Evolutionary conservation across 2,797 vertebrate genomes (phyloP), one percentile per base, ranked within the genome.

Genomic region (Momotus momota): DNA sequence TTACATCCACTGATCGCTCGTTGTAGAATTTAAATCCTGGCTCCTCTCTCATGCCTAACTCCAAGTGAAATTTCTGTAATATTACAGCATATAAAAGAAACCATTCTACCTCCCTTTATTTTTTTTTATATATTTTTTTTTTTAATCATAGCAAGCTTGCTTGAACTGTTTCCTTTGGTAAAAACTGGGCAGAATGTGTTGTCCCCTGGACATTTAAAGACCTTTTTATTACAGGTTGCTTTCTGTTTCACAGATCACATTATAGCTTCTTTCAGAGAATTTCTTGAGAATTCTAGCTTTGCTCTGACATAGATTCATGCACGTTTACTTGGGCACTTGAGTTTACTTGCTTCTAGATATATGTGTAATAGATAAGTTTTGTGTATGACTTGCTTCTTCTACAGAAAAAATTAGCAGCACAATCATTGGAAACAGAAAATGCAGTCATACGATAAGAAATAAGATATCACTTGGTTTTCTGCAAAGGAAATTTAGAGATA

Each of bases 41-140:
- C 82, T 97, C 95, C 49, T 93, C 51, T 95, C 31, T 94, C 72
- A 26, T 80, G 82, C 65, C 74, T 84, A 70, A 45, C 35, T 85
- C 86, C 95, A 77, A 96, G 71, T 74, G 48, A 94, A 97, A 97
- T 98, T 69, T 97, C 90, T 97, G 83, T 86, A 96, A 75, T 93
- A 94, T 85, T 83, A 33, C 55, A 52, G 71, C 95, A 86, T 90
- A 96, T 86, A 96, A 97, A 97, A 89, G 85, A 95, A 96, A 75
- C 86, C 90, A 91, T 90, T 73, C 70, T 92, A 66, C 64, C 79
- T 92, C 87, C 80, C 57, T 95, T 16, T 46, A 22, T 4, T 25
- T 20, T 46, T 49, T 26, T 52, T 52, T 49, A 7, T 46, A 35
- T 46, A 18, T 18, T 46, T 9, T 46, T 46, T 93, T 97, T 94